Conservation (phyloP, 2,797 vertebrate genomes). For the Xenops minutus region DNA sequence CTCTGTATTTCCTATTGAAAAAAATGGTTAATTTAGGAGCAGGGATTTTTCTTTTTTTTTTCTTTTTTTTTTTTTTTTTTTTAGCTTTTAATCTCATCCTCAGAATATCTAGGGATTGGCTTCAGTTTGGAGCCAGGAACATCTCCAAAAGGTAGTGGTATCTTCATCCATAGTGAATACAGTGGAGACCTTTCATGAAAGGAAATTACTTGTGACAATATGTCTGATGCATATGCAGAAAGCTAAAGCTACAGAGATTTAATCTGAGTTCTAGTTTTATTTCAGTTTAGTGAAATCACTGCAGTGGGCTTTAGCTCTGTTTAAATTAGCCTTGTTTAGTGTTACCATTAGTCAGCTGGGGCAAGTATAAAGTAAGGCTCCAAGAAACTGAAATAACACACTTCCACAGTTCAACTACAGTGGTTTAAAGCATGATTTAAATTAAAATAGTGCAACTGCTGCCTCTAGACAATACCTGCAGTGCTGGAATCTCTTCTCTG, state of each 20-base stretch:
- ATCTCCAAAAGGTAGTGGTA: background rate
- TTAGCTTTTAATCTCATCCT: background rate
- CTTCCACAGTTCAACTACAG: background rate
- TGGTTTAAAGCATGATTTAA: constrained; percentile 19
- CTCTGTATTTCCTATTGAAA: background rate
- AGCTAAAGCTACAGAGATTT: background rate
- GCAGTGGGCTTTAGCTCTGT: background rate
- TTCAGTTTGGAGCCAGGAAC: background rate
- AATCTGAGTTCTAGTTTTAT: constrained; percentile 8
- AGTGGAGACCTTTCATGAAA: background rate
- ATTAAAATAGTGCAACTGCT: constrained; percentile 8
- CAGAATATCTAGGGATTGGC: background rate
- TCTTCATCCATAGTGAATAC: background rate
- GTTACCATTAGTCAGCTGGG: background rate
- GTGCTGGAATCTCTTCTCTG: background rate
- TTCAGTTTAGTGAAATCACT: constrained; percentile 25
- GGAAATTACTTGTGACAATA: background rate
- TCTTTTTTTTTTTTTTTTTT: too few relatives aligned
- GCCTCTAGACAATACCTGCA: background rate
- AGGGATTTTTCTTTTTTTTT: background rate
- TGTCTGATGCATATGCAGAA: background rate
- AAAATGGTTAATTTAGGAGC: background rate
- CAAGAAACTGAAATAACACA: background rate
- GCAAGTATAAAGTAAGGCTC: background rate
- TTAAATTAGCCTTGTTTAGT: constrained; percentile 31